A percentile compares a stretch with the other conserved stretches of the same genome.
phyloP scores from a whole-genome alignment of 1,140 invertebrate genomes.

The Gyrodactylus bullatarudis region DNA sequence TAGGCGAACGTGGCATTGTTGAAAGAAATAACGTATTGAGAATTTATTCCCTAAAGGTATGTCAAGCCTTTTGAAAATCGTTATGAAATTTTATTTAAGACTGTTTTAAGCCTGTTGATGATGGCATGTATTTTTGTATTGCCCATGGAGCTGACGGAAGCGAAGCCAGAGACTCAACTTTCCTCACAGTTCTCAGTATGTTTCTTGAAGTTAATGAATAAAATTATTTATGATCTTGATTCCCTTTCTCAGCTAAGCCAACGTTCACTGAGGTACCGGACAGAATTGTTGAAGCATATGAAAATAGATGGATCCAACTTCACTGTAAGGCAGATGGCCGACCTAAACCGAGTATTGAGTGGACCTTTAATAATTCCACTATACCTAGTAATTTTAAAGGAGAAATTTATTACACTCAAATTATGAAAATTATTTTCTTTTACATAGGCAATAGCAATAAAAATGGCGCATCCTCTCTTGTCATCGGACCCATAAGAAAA shows the following conservation, averaged over 20 bases:
- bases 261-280: neutral
- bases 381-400: neutral
- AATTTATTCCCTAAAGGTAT: conserved; percentile 1
- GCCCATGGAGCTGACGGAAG: neutral
- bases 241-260: neutral
- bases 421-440: no score
- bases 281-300: neutral
- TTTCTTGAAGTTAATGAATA: neutral
- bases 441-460: neutral
- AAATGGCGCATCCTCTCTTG: neutral
- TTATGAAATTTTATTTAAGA: neutral
- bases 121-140: conserved; percentile 1
- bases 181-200: neutral
- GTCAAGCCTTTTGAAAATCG: neutral
- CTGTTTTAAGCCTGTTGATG: neutral
- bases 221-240: conserved; percentile 1
- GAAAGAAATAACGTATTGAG: neutral
- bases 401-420: neutral
- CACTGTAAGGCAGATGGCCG: neutral
- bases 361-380: neutral
- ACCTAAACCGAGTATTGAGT: neutral
- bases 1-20: neutral
- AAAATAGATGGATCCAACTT: neutral
- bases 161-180: neutral
- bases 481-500: neutral